Conservation (phyloP, 2,888 invertebrate species). For the Cerastis leucographa region DNA sequence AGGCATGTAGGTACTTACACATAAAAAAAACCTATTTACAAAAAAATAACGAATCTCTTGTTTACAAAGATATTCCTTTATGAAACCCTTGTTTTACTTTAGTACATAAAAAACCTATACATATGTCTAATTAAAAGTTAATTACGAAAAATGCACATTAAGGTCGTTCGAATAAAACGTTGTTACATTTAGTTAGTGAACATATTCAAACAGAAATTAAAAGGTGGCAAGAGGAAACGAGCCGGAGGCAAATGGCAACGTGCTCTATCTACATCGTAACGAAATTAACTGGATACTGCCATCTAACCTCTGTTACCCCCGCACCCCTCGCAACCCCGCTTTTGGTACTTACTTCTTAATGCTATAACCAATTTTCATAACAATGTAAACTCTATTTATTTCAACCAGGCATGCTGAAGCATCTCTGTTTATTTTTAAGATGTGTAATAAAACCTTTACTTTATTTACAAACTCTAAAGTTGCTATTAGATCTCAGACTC, state of each 20-base stretch:
- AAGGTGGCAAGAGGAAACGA: conserved; percentile 81
- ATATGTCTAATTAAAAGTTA: conserved; percentile 32
- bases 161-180: conserved; percentile 55
- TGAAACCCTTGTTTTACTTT: conserved; percentile 32
- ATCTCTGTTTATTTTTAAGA: conserved; percentile 45
- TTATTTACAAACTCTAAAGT: conserved; percentile 14
- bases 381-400: conserved; percentile 70
- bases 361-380: conserved; percentile 72
- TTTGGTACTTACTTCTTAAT: conserved; percentile 69
- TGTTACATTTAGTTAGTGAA: conserved; percentile 75
- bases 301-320: conserved; percentile 74
- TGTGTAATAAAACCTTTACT: conserved; percentile 29
- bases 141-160: conserved; percentile 54
- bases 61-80: conserved; percentile 9
- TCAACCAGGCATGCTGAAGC: conserved; percentile 42
- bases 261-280: conserved; percentile 86
- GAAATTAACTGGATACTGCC: conserved; percentile 83
- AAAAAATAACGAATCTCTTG: not conserved
- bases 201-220: conserved; percentile 82
- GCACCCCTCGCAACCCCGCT: conserved; percentile 47
- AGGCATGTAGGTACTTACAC: not conserved
- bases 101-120: not conserved
- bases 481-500: not conserved
- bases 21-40: not conserved
- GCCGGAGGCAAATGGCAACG: conserved; percentile 79